Conservation (phyloP, 2,888 invertebrate species). For the Drosophila lacicola region DNA sequence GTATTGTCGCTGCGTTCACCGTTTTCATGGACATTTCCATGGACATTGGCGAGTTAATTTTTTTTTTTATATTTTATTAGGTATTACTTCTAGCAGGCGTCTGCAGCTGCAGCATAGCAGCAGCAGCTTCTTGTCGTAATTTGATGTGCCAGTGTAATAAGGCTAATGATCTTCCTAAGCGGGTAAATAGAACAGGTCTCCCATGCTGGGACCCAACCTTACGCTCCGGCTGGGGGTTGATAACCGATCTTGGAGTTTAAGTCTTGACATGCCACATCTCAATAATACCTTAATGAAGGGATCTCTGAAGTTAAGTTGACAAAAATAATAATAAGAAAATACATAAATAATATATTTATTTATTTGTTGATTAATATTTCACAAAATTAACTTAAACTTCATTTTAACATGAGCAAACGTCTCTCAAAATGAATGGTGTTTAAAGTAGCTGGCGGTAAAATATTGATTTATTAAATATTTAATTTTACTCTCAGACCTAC, state of each 20-base stretch:
- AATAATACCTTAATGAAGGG: neutral
- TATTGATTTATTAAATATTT: no score
- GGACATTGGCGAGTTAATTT: slow-evolving; percentile 34
- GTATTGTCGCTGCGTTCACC: slow-evolving; percentile 39
- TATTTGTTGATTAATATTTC: no score
- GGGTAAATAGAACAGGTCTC: slow-evolving; percentile 54
- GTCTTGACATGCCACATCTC: slow-evolving; percentile 14
- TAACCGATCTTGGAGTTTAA: slow-evolving; percentile 17
- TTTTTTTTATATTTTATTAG: slow-evolving; percentile 11
- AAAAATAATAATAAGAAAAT: no score
- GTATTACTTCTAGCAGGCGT: slow-evolving; percentile 35
- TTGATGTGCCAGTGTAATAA: slow-evolving; percentile 69
- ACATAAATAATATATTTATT: no score
- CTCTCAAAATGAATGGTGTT: no score
- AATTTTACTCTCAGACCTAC: no score
- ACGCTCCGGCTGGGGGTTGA: slow-evolving; percentile 1
- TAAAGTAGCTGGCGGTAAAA: no score
- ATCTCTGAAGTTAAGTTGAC: no score
- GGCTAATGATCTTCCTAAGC: slow-evolving; percentile 71
- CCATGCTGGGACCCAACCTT: neutral
- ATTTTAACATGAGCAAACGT: no score
- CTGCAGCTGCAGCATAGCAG: slow-evolving; percentile 52
- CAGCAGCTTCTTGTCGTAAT: slow-evolving; percentile 46
- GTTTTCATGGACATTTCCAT: slow-evolving; percentile 34
- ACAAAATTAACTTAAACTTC: no score